phyloP scores from a whole-genome alignment of 1,140 invertebrate genomes.

The Drosophila triauraria region DNA sequence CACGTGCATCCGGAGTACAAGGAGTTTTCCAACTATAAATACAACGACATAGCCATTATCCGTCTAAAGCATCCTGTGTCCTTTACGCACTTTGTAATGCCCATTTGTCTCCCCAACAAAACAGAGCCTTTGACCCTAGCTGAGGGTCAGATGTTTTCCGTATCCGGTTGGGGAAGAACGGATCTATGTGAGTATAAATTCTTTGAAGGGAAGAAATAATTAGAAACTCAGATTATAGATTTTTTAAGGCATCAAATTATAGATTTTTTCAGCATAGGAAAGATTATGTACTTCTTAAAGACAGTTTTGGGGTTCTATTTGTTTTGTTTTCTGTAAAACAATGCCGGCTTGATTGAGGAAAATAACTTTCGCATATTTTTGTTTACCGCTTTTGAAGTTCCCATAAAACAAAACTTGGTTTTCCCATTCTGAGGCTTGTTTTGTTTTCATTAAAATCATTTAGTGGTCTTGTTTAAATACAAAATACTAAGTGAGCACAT shows the following conservation, averaged over 20 bases:
- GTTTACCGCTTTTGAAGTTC: constrained; percentile 12
- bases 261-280: too few relatives aligned
- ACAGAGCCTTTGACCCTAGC: constrained; percentile 85
- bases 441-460: constrained; percentile 6
- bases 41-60: constrained; percentile 92
- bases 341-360: neutral
- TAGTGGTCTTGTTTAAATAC: neutral
- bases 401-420: neutral
- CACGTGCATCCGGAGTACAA: constrained; percentile 85
- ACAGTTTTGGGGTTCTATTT: neutral
- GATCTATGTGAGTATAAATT: constrained; percentile 85
- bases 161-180: constrained; percentile 94
- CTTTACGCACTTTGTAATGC: constrained; percentile 90
- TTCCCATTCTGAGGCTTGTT: neutral
- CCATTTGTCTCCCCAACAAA: constrained; percentile 90
- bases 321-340: neutral
- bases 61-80: constrained; percentile 90
- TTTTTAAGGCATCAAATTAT: too few relatives aligned
- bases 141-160: constrained; percentile 87
- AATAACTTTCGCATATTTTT: neutral
- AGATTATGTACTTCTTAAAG: too few relatives aligned
- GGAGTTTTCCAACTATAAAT: constrained; percentile 69
- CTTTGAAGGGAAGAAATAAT: too few relatives aligned
- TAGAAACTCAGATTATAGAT: too few relatives aligned
- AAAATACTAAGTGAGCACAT: neutral